Percentiles rank a stretch among this genome's conserved stretches.
These are phyloP conservation scores for Antennarius striatus DNA, from an alignment of 2,113 vertebrate species.

Conservation along the genomic window DNA sequence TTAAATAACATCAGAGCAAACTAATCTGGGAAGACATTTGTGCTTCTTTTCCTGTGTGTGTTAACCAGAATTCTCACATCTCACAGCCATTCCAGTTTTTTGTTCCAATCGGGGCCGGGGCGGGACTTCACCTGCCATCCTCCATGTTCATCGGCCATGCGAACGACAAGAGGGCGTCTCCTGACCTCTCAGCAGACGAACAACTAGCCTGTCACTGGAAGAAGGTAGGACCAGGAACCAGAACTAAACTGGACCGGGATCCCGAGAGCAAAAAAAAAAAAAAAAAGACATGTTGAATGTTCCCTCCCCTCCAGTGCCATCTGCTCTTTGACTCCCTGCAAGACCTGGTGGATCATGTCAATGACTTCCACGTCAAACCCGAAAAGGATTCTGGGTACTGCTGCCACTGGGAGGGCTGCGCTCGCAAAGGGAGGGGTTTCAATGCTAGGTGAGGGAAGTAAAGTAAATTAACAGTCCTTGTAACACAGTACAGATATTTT, in stretches of 20 bases:
- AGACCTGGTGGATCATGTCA: conserved; percentile 96
- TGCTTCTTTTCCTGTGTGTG: conserved; percentile 7
- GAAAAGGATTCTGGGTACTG: conserved; percentile 97
- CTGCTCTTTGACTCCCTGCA: conserved; percentile 94
- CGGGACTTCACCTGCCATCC: conserved; percentile 87
- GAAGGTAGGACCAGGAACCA: conserved; percentile 80
- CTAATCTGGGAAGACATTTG: not conserved
- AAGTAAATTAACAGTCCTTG: too few species aligned
- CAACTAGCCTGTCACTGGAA: conserved; percentile 94
- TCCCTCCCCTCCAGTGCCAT: conserved; percentile 83
- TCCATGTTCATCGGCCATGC: conserved; percentile 87
- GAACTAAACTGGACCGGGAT: not conserved
- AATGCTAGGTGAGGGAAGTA: conserved; percentile 87
- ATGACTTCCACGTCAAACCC: conserved; percentile 95
- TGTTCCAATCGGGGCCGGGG: conserved; percentile 86
- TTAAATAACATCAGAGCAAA: not conserved
- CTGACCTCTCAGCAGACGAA: conserved; percentile 89
- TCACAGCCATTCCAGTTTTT: conserved; percentile 92
- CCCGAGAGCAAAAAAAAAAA: not conserved
- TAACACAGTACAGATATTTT: not conserved
- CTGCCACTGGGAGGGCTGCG: conserved; percentile 98
- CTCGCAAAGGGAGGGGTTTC: conserved; percentile 94
- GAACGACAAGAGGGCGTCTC: conserved; percentile 86
- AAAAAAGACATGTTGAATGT: not conserved
- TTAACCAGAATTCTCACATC: conserved; percentile 84